A percentile compares a stretch with the other conserved stretches of the same genome.
These are phyloP conservation scores for Drosophila diplacantha DNA, from an alignment of 2,888 invertebrate genomes.

Conservation along the genomic window DNA sequence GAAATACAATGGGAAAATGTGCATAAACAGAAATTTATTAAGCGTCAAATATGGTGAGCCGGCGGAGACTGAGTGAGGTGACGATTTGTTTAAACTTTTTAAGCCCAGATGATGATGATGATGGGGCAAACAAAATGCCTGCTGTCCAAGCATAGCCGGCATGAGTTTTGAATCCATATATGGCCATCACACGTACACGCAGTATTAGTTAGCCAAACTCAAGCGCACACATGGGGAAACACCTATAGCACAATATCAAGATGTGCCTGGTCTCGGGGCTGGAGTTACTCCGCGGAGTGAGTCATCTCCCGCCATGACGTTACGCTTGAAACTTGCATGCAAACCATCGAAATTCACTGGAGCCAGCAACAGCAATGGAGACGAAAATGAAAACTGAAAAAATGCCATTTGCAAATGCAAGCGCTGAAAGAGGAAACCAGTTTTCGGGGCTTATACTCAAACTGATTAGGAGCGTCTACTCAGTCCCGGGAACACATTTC, in stretches of 20 bases:
- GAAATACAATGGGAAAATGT: constrained; percentile 36
- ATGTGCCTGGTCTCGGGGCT: constrained; percentile 25
- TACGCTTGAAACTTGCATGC: constrained; percentile 53
- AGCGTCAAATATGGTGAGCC: constrained; percentile 66
- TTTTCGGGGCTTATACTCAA: constrained; percentile 34
- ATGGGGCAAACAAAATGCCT: constrained; percentile 39
- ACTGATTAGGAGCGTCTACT: constrained; percentile 43
- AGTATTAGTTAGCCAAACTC: constrained; percentile 39
- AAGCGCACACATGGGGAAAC: constrained; percentile 8
- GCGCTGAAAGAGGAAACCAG: constrained; percentile 54
- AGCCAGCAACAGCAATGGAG: constrained; percentile 16
- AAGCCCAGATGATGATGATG: constrained; percentile 4
- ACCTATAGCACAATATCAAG: constrained; percentile 24
- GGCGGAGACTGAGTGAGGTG: constrained; percentile 30
- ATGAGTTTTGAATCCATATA: constrained; percentile 57
- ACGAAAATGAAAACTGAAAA: constrained; percentile 18
- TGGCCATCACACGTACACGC: constrained; percentile 64
- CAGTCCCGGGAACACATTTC: constrained; percentile 21
- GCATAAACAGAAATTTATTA: constrained; percentile 67
- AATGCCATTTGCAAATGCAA: constrained; percentile 29
- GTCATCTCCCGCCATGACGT: constrained; percentile 43
- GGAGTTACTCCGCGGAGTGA: constrained; percentile 42
- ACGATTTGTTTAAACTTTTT: constrained; percentile 56
- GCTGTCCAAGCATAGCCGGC: constrained; percentile 38
- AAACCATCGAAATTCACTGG: constrained; percentile 29